Evolutionary conservation across 1,140 invertebrate species (phyloP).

Genomic region (Cydia pomonella): DNA sequence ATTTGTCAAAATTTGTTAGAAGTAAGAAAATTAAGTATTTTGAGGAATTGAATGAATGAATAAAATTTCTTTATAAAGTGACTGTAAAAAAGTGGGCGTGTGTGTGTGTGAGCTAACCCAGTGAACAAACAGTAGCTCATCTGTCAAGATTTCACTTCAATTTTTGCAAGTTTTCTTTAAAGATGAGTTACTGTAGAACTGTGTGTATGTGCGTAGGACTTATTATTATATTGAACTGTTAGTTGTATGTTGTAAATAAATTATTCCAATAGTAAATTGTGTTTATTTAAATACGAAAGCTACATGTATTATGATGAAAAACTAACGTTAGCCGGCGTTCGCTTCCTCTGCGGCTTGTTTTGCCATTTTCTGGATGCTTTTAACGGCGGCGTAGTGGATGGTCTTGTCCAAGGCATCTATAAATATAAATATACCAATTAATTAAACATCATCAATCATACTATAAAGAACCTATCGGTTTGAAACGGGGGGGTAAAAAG

Average conservation of each 20-base stretch:
- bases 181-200: conserved; percentile 38
- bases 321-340: conserved; percentile 48
- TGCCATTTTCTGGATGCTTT: conserved; percentile 75
- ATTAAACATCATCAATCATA: too few species aligned
- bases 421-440: conserved; percentile 64
- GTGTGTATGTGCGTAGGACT: conserved; percentile 34
- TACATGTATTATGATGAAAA: neutral
- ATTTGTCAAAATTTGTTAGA: neutral
- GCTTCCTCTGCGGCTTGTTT: conserved; percentile 65
- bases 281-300: conserved; percentile 29
- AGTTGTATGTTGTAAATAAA: conserved; percentile 73
- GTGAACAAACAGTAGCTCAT: neutral
- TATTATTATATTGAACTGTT: conserved; percentile 54
- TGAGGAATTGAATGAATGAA: neutral
- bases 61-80: conserved; percentile 8
- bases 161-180: neutral
- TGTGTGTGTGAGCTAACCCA: neutral
- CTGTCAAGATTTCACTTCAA: neutral
- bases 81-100: conserved; percentile 19
- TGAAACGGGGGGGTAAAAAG: too few species aligned
- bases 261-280: conserved; percentile 52
- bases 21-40: conserved; percentile 7
- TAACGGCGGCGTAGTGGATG: conserved; percentile 88
- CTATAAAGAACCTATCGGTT: too few species aligned
- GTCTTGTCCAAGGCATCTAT: conserved; percentile 89